phyloP scores from a whole-genome alignment of 2,797 vertebrate genomes.

The Sus cebifrons region DNA sequence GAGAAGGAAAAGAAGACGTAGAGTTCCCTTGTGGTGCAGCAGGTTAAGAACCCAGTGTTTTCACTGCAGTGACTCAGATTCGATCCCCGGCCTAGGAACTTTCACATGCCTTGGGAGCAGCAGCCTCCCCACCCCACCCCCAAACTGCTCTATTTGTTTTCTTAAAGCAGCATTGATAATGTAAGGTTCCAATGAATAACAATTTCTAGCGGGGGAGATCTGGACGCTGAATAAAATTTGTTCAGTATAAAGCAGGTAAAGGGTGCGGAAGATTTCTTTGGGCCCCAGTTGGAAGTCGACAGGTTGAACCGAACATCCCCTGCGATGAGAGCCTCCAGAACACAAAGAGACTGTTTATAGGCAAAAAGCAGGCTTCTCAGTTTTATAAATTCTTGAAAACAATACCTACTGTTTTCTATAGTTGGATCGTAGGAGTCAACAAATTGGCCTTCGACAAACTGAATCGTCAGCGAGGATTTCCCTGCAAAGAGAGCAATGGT shows the following conservation, averaged over 20 bases:
- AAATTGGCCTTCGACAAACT: constrained; percentile 99
- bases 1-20: no score
- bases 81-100: no score
- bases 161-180: not conserved
- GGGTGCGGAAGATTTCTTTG: not conserved
- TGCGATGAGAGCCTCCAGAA: not conserved
- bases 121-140: no score
- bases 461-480: constrained; percentile 99
- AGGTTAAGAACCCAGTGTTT: no score
- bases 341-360: constrained; percentile 4
- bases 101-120: no score
- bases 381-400: constrained; percentile 68
- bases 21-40: no score
- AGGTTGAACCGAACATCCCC: not conserved
- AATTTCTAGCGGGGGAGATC: not conserved
- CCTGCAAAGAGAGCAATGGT: constrained; percentile 90
- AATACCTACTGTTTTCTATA: constrained; percentile 99
- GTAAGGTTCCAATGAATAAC: not conserved
- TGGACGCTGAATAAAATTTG: not conserved
- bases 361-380: constrained; percentile 18
- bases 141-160: not conserved
- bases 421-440: constrained; percentile 99
- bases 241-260: not conserved
- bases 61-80: no score
- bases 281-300: not conserved